Evolutionary conservation across 1,140 invertebrate species (phyloP), one percentile per base, ranked within the genome.

Genomic region (Sycophila sp.): DNA sequence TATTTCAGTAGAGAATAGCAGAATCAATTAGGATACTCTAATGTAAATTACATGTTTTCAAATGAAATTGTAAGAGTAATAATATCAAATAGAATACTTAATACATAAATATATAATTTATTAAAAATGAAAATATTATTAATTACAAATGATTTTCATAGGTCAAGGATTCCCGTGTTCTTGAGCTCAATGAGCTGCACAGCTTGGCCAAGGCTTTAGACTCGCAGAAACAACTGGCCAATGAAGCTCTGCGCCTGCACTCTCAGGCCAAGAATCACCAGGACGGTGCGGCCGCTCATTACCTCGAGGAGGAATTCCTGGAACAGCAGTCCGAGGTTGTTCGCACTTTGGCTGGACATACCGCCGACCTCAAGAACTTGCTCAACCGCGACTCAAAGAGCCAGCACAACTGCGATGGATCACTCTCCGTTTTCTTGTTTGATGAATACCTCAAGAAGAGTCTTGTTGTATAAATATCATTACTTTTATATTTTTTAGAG

Each of bases 181-280:
- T 83, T 10, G 83, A 86, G 73, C 70, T 91, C 2, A 86, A 86
- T 66, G 92, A 94, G 80, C 59, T 94, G 19, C 87, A 89, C 64
- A 90, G 92, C 47, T 85, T 95, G 56, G 90, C 91, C n/a, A 89
- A 89, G 75, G 93, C 92, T 47, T 80, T 94, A 56, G 93, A 94
- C 78, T 90, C 88, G 17, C 88, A 93, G 78, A 94, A 94, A 83
- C 81, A 88, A 63, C 82, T 94, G 71, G 92, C 92, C 2, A 78
- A 85, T n/a, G 87, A 91, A 64, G 92, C 91, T 6, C 85, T 92
- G 75, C 83, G 86, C 64, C 89, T 95, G 59, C 92, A 94, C 81
- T 13, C 32, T 4, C 17, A 68, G 45, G 62, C 82, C n/a, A 60
- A 59, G 3, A 8, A 55, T 8, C 77, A 80, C 34, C 74, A 81